Conservation (phyloP, 2,113 vertebrate genomes). For the Condylura cristata region DNA sequence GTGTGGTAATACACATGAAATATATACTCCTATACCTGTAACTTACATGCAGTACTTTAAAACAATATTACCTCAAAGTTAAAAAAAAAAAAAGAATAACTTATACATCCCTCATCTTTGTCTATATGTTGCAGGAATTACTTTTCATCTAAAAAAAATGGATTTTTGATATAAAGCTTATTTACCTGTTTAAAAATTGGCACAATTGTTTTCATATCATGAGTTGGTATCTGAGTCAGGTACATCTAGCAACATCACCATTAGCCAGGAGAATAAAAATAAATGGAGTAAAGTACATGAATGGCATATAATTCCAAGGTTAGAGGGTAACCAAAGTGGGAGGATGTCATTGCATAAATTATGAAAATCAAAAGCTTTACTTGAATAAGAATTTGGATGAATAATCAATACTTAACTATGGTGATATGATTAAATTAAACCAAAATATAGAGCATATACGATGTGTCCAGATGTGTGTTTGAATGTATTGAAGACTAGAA, state of each 20-base stretch:
- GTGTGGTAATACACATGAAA: no score
- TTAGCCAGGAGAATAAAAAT: neutral
- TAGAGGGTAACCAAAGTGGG: neutral
- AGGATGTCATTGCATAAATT: neutral
- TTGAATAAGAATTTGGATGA: neutral
- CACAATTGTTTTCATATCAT: neutral
- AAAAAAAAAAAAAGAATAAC: no score
- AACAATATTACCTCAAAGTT: no score
- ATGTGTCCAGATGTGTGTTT: neutral
- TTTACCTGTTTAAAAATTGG: neutral
- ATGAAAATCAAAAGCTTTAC: neutral
- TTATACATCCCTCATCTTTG: neutral
- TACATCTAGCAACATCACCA: neutral
- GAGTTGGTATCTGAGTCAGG: neutral
- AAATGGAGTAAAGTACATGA: neutral
- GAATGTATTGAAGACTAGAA: neutral
- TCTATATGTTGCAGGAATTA: neutral
- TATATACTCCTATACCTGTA: no score
- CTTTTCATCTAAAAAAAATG: neutral
- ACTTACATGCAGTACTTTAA: no score
- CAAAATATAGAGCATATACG: neutral
- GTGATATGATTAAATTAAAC: neutral
- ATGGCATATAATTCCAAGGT: neutral
- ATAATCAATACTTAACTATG: neutral
- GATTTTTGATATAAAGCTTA: neutral